phyloP scores from a whole-genome alignment of 2,888 invertebrate species.

The Matsumyia berberina region DNA sequence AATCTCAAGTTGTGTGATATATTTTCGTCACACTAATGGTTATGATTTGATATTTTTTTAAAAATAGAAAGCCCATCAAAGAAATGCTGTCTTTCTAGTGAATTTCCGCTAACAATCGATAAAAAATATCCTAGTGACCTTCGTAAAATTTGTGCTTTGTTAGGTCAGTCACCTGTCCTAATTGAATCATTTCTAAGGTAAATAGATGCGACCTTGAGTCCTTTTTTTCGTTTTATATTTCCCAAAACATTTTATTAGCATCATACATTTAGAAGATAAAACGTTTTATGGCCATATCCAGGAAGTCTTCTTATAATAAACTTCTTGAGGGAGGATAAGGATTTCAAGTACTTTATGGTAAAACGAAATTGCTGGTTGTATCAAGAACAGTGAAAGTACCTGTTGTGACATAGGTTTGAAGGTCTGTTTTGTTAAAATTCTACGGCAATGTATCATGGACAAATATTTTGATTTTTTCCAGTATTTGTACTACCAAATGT shows the following conservation, averaged over 20 bases:
- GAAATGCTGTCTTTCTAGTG: not conserved
- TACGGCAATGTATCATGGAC: too few relatives aligned
- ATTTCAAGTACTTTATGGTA: too few relatives aligned
- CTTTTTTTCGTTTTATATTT: not conserved
- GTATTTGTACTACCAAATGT: too few relatives aligned
- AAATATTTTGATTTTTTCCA: too few relatives aligned
- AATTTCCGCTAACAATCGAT: not conserved
- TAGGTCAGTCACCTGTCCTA: not conserved
- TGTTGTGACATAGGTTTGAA: too few relatives aligned
- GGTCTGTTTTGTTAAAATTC: too few relatives aligned
- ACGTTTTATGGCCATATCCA: not conserved
- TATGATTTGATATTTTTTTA: not conserved
- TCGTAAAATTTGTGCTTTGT: not conserved
- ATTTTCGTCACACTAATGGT: constrained; percentile 2
- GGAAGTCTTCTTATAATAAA: not conserved
- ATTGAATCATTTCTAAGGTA: constrained; percentile 5
- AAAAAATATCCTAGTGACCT: not conserved
- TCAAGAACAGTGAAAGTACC: too few relatives aligned
- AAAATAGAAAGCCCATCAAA: not conserved
- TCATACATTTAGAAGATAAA: not conserved
- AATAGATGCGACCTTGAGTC: constrained; percentile 1
- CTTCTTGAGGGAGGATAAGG: too few relatives aligned
- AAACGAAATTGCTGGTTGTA: too few relatives aligned
- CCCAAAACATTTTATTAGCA: not conserved
- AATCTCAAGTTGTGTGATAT: not conserved